These are phyloP conservation scores for Spodoptera frugiperda DNA, from an alignment of 1,140 invertebrate genomes.

Conservation along the genomic window DNA sequence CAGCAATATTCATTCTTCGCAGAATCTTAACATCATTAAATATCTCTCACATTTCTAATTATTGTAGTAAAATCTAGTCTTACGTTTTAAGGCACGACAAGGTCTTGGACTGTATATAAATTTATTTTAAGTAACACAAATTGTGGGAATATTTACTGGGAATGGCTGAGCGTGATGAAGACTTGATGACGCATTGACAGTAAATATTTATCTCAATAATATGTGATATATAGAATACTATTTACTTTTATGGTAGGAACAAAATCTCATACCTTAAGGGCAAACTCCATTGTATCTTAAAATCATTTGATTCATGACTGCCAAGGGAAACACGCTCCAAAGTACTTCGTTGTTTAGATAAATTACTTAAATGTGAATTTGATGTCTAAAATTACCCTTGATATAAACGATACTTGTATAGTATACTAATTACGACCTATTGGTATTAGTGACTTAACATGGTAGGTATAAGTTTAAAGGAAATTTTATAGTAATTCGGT, in stretches of 20 bases:
- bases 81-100: constrained; percentile 80
- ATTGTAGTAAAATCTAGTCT: constrained; percentile 84
- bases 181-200: constrained; percentile 61
- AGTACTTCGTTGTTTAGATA: constrained; percentile 65
- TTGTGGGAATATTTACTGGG: constrained; percentile 71
- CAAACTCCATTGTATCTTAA: constrained; percentile 59
- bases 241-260: constrained; percentile 71
- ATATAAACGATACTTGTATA: constrained; percentile 60
- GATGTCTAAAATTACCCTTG: constrained; percentile 72
- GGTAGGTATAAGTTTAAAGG: constrained; percentile 30
- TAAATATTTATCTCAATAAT: constrained; percentile 73
- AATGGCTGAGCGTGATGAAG: constrained; percentile 47
- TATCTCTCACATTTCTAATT: constrained; percentile 75
- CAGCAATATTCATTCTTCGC: constrained; percentile 48
- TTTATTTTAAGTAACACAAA: constrained; percentile 70
- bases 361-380: constrained; percentile 70
- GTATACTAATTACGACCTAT: constrained; percentile 62
- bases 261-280: constrained; percentile 76
- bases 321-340: constrained; percentile 70
- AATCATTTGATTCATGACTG: constrained; percentile 57
- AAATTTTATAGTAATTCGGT: constrained; percentile 44
- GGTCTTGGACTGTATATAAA: constrained; percentile 79
- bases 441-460: constrained; percentile 56
- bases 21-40: constrained; percentile 71
- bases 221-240: constrained; percentile 80